phyloP scores from a whole-genome alignment of 2,797 vertebrate genomes.

The Sebastes baramenuke region DNA sequence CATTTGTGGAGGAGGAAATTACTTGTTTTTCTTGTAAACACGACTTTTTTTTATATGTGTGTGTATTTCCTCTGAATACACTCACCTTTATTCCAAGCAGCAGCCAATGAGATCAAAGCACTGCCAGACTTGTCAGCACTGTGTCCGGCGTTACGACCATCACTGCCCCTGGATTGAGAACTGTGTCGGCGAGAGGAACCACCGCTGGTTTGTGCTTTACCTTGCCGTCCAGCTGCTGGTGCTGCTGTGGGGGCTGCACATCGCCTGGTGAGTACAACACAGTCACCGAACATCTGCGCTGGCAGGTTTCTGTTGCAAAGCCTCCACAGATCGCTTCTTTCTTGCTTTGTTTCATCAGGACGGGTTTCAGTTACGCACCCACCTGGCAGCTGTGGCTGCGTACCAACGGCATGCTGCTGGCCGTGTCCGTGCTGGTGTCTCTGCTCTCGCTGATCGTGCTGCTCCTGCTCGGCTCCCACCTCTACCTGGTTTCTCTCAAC shows the following conservation, averaged over 20 bases:
- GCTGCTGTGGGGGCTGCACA: constrained; percentile 88
- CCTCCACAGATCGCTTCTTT: background rate
- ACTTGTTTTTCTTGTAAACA: no score
- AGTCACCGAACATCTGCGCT: background rate
- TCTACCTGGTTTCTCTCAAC: constrained; percentile 93
- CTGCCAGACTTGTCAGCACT: constrained; percentile 91
- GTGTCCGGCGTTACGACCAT: constrained; percentile 93
- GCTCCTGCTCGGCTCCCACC: constrained; percentile 90
- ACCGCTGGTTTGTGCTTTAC: constrained; percentile 91
- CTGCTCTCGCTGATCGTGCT: constrained; percentile 82
- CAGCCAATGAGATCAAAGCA: constrained; percentile 94
- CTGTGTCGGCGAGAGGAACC: constrained; percentile 94
- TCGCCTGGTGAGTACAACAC: constrained; percentile 87
- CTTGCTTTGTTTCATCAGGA: constrained; percentile 78
- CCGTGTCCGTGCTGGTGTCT: constrained; percentile 79
- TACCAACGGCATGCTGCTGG: constrained; percentile 83
- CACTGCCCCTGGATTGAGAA: constrained; percentile 98
- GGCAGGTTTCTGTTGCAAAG: background rate
- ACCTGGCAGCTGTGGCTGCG: constrained; percentile 87
- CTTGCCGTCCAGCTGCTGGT: constrained; percentile 88
- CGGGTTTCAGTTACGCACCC: constrained; percentile 83
- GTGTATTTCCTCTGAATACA: background rate
- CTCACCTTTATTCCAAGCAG: constrained; percentile 68
- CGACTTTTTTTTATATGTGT: no score
- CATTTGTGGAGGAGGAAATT: no score